phyloP scores from a whole-genome alignment of 2,888 invertebrate genomes.

The Drosophila peninsularis region DNA sequence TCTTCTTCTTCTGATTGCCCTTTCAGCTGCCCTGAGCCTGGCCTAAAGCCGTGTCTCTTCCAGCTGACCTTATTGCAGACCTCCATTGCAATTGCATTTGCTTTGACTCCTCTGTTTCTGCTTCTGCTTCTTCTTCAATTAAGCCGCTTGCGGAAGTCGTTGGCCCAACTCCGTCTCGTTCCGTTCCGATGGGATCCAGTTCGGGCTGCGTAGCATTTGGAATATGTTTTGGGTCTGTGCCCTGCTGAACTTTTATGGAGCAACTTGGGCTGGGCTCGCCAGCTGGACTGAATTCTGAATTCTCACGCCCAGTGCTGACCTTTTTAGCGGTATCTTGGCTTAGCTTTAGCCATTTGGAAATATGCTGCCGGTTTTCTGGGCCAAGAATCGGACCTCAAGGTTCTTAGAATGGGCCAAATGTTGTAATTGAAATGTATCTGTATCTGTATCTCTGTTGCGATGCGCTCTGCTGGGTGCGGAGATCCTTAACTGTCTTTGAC shows the following conservation, averaged over 20 bases:
- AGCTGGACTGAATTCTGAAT: constrained; percentile 26
- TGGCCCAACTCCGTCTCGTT: constrained; percentile 14
- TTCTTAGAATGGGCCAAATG: constrained; percentile 25
- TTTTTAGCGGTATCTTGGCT: constrained; percentile 62
- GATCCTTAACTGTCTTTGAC: constrained; percentile 76
- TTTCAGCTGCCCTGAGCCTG: constrained; percentile 32
- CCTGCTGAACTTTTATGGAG: constrained; percentile 56
- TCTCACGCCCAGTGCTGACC: constrained; percentile 74
- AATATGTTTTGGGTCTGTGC: constrained; percentile 18
- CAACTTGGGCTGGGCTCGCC: constrained; percentile 36
- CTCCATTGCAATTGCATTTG: constrained; percentile 26
- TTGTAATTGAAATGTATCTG: constrained; percentile 40
- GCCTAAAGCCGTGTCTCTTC: constrained; percentile 30
- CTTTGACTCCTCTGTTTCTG: background rate
- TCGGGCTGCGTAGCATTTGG: constrained; percentile 16
- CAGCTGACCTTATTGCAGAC: constrained; percentile 55
- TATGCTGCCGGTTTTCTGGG: constrained; percentile 35
- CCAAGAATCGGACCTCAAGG: constrained; percentile 26
- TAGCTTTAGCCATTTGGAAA: constrained; percentile 47
- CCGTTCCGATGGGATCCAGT: constrained; percentile 29
- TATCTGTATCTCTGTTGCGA: constrained; percentile 26
- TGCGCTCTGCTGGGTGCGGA: constrained; percentile 61
- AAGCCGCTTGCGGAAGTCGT: constrained; percentile 37
- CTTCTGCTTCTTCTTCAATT: constrained; percentile 23
- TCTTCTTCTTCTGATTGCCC: constrained; percentile 30